These are phyloP conservation scores for Babylonia areolata DNA, from an alignment of 1,140 invertebrate genomes.

Conservation along the genomic window DNA sequence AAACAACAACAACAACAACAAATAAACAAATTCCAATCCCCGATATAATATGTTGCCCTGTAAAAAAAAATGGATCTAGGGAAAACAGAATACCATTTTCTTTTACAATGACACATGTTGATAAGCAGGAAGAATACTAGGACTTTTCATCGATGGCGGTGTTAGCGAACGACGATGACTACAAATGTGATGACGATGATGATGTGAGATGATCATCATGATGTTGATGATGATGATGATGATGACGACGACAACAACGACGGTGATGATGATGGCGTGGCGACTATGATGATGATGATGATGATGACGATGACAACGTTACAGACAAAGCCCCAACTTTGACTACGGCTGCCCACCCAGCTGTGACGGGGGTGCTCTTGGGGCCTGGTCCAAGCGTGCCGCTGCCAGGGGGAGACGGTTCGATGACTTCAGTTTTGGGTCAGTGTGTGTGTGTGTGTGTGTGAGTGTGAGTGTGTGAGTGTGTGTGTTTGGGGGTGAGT, in stretches of 20 bases:
- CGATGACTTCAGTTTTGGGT: constrained; percentile 35
- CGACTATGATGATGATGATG: background rate
- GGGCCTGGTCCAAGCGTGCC: constrained; percentile 23
- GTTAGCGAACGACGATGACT: no score
- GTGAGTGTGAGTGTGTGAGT: background rate
- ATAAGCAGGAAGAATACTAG: no score
- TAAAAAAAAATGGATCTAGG: no score
- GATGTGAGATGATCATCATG: no score
- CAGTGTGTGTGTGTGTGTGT: constrained; percentile 14
- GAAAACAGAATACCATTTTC: no score
- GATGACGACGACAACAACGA: background rate
- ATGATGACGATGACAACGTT: background rate
- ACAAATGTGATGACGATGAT: no score
- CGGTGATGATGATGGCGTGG: background rate
- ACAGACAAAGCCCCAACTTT: constrained; percentile 9
- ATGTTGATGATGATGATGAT: no score
- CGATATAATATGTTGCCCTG: no score
- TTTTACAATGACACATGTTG: no score
- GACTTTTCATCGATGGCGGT: no score
- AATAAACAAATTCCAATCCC: no score
- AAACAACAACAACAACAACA: no score
- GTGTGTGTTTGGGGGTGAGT: background rate
- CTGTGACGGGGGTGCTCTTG: background rate
- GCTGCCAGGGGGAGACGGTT: constrained; percentile 23
- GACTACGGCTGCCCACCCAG: constrained; percentile 24